Percentiles rank a stretch among this genome's conserved stretches.
Evolutionary conservation across 2,888 invertebrate species (phyloP).

Genomic region (Cheilosia grossa): DNA sequence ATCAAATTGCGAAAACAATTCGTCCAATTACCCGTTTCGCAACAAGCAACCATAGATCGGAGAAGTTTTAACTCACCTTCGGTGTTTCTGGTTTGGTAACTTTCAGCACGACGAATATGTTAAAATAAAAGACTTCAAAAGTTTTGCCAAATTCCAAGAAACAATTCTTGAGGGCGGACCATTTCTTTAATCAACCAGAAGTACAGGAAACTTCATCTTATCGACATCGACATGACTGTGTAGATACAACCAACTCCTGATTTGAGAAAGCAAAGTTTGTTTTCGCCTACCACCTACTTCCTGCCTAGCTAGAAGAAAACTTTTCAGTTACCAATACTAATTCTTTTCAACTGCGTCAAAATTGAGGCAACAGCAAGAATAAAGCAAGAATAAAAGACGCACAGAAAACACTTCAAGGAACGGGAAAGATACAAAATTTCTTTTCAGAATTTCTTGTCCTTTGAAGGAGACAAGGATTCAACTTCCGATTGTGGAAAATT

Average conservation of each 20-base stretch:
- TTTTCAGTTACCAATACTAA: constrained; percentile 41
- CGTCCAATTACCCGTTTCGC: too few species aligned
- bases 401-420: constrained; percentile 8
- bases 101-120: constrained; percentile 35
- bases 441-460: constrained; percentile 45
- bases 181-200: constrained; percentile 66
- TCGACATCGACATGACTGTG: constrained; percentile 15
- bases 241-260: constrained; percentile 45
- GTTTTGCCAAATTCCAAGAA: constrained; percentile 18
- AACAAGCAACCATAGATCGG: constrained; percentile 27
- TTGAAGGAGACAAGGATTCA: constrained; percentile 52
- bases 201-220: constrained; percentile 46
- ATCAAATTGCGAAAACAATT: too few species aligned
- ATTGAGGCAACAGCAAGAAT: constrained; percentile 26
- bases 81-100: constrained; percentile 23
- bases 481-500: constrained; percentile 71
- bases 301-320: constrained; percentile 9
- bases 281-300: constrained; percentile 49
- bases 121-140: constrained; percentile 28
- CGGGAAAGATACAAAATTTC: not conserved
- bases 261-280: constrained; percentile 52
- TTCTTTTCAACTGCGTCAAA: constrained; percentile 56
- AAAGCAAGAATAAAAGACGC: constrained; percentile 9
- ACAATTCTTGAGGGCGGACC: constrained; percentile 47
- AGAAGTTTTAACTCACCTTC: constrained; percentile 24